These are phyloP conservation scores for Eublepharis macularius DNA, from an alignment of 2,113 vertebrate species.

Conservation along the genomic window DNA sequence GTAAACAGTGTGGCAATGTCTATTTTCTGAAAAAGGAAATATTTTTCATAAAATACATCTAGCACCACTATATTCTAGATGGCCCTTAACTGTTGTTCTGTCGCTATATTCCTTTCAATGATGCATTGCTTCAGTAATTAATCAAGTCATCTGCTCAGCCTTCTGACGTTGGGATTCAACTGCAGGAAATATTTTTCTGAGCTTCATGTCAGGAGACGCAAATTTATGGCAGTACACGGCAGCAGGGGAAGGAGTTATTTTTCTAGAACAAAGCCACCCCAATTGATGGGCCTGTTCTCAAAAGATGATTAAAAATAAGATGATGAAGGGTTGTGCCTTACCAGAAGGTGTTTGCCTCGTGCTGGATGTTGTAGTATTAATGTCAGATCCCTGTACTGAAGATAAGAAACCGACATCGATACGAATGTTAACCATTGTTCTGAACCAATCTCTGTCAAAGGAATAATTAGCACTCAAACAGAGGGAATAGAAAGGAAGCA, in stretches of 20 bases:
- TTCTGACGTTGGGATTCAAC: neutral
- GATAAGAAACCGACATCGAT: constrained; percentile 31
- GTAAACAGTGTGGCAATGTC: neutral
- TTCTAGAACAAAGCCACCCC: neutral
- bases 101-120: neutral
- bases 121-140: neutral
- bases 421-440: constrained; percentile 32
- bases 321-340: neutral
- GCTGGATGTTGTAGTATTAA: fast-evolving
- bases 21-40: neutral
- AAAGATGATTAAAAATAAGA: neutral
- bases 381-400: neutral
- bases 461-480: constrained; percentile 7
- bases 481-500: neutral
- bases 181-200: neutral
- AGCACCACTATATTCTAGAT: neutral
- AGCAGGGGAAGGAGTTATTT: neutral
- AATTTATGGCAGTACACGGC: neutral
- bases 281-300: neutral
- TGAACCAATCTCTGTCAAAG: constrained; percentile 20
- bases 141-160: neutral
- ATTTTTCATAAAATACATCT: neutral
- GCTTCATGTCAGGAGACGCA: neutral
- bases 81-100: neutral
- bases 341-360: neutral